Evolutionary conservation across 2,888 invertebrate species (phyloP).

Genomic region (Pogonocherus hispidulus): DNA sequence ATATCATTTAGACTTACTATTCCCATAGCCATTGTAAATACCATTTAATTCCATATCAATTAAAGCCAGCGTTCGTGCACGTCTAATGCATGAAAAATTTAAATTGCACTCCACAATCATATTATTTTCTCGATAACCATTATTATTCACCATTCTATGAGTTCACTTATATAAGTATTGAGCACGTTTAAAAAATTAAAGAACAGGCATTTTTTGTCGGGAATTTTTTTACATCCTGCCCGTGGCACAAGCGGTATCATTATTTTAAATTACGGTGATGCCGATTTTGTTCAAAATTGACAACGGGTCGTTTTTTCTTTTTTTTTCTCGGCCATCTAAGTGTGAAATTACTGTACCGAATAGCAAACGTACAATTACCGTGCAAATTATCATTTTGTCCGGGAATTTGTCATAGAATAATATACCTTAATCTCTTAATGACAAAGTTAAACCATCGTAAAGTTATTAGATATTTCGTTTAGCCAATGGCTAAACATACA

Average conservation of each 20-base stretch:
- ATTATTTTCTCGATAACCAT: conserved; percentile 16
- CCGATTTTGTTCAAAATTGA: neutral
- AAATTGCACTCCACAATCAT: conserved; percentile 3
- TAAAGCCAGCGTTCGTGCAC: conserved; percentile 14
- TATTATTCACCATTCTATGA: conserved; percentile 8
- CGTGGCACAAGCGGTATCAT: neutral
- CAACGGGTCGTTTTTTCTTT: neutral
- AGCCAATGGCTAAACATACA: no score
- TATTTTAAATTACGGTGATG: neutral
- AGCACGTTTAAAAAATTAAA: neutral
- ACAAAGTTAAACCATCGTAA: no score
- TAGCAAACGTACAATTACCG: neutral
- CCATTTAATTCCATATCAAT: conserved; percentile 17
- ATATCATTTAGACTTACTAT: neutral
- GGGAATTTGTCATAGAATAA: neutral
- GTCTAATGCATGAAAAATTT: conserved; percentile 1
- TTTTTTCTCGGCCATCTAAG: neutral
- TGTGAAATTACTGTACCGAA: neutral
- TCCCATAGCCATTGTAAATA: neutral
- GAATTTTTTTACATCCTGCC: conserved; percentile 19
- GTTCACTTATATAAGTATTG: conserved; percentile 13
- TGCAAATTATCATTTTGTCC: neutral
- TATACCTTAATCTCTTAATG: no score
- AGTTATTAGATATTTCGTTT: no score
- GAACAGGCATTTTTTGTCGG: neutral